Evolutionary conservation across 37 sponge, comb jelly and placozoan genomes (phyloP), one percentile per base, ranked within the genome.

Genomic region (Mnemiopsis leidyi): DNA sequence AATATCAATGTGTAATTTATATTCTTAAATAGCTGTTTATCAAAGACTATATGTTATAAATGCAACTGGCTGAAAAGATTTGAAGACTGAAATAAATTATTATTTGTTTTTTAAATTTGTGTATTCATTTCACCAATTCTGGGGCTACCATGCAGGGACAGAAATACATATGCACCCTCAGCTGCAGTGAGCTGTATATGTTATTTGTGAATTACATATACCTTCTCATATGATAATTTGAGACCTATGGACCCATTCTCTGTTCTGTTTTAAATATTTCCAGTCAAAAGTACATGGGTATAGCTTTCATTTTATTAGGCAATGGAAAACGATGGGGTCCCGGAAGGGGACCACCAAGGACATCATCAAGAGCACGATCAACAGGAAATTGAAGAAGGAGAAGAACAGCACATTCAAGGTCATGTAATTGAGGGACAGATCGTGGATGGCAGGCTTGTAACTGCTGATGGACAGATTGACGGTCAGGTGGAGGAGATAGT

Each of bases 341-440:
- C 30, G 36, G 79, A 32, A 33, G 32, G 18, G 34, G 79, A 77
- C 20, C 36, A 26, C 32, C 79, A 26, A 1, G 79, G 18, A 77
- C 61, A 48, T 48, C 61, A 13, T 5, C 61, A 48, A 13, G 61
- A 48, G 13, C 61, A 48, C 5, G 9, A 48, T 5, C 9, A 48
- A 48, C 13, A 5, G 61, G 61, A 48, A 18, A 5, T 18, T 5
- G 61, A 13, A 48, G 61, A 48, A 13, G 61, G 13, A 5, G 9
- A 48, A 13, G 9, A 48, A 48, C 61, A 48, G 13, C 61, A 48
- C 61, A 71, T 85, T 21, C 38, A 85, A 28, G 90, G 90, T 29
- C 90, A 85, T 18, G 40, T 85, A 61, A 85, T 85, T n/a, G 90
- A 85, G 90, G 90, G 90, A 0, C 90, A 85, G 48, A 85, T 85